Conservation (phyloP, 2,797 vertebrate genomes). For the Epinephelus coioides region DNA sequence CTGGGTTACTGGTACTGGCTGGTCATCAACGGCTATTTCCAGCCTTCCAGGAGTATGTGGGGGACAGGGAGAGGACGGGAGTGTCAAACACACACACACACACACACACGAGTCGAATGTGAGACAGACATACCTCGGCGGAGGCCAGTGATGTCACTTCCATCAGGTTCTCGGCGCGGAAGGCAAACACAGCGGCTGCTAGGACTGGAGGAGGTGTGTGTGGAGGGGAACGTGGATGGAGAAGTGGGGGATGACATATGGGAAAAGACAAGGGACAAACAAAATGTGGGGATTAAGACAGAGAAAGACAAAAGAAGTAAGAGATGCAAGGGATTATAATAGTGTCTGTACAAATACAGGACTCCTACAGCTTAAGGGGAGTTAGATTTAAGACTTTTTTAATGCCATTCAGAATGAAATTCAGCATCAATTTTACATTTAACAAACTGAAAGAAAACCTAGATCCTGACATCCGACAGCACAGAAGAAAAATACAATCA, state of each 20-base stretch:
- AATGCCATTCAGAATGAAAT: too few species aligned
- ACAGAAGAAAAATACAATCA: too few species aligned
- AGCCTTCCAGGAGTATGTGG: conserved; percentile 70
- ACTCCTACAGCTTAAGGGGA: too few species aligned
- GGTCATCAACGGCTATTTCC: conserved; percentile 90
- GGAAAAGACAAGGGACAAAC: neutral
- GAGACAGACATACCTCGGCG: conserved; percentile 91
- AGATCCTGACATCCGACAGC: too few species aligned
- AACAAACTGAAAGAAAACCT: too few species aligned
- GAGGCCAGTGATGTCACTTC: conserved; percentile 98
- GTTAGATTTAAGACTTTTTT: too few species aligned
- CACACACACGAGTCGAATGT: conserved; percentile 33
- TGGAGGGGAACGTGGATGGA: neutral
- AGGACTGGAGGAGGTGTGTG: conserved; percentile 84
- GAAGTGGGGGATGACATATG: neutral
- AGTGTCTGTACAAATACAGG: too few species aligned
- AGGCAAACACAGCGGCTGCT: conserved; percentile 97
- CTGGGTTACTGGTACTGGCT: conserved; percentile 86
- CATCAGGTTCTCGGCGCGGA: conserved; percentile 99
- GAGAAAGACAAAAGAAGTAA: neutral
- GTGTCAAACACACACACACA: conserved; percentile 39
- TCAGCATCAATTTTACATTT: too few species aligned
- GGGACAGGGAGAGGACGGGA: conserved; percentile 22
- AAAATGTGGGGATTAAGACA: neutral
- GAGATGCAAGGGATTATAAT: neutral